Conservation (phyloP, 1,140 invertebrate species). For the Conus betulinus region DNA sequence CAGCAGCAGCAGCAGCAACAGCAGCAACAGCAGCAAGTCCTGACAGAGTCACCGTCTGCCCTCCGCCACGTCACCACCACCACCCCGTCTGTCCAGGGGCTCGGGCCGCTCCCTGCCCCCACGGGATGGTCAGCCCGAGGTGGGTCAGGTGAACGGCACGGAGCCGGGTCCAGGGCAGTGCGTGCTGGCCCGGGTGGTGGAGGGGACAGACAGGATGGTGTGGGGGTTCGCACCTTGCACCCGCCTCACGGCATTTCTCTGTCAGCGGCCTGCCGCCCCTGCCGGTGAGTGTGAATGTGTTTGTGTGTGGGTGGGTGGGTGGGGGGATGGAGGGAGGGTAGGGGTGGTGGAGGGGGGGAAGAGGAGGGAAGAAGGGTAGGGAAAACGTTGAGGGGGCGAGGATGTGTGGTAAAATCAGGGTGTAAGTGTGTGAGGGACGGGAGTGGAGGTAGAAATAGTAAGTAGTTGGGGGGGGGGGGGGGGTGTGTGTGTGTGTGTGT, state of each 20-base stretch:
- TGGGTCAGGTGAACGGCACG: neutral
- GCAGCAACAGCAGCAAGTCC: neutral
- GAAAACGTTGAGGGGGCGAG: neutral
- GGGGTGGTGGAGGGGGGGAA: neutral
- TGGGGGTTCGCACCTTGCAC: conserved; percentile 4
- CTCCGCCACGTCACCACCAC: neutral
- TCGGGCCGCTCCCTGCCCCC: neutral
- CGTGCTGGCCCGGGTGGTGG: conserved; percentile 10
- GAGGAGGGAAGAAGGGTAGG: neutral
- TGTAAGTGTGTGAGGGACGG: no score
- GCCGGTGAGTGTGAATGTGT: neutral
- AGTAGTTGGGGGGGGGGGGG: no score
- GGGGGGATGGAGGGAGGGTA: no score
- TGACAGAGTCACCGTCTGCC: neutral
- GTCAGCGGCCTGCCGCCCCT: conserved; percentile 18
- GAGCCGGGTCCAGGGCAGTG: neutral
- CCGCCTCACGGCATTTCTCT: neutral
- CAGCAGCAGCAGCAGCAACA: neutral
- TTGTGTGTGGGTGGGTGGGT: no score
- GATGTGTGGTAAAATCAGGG: neutral
- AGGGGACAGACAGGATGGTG: neutral
- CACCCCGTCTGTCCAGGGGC: neutral
- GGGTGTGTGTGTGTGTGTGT: no score
- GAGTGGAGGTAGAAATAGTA: no score
- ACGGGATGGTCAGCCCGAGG: no score